Conservation (phyloP, 2,113 vertebrate species). For the Vulpes lagopus region DNA sequence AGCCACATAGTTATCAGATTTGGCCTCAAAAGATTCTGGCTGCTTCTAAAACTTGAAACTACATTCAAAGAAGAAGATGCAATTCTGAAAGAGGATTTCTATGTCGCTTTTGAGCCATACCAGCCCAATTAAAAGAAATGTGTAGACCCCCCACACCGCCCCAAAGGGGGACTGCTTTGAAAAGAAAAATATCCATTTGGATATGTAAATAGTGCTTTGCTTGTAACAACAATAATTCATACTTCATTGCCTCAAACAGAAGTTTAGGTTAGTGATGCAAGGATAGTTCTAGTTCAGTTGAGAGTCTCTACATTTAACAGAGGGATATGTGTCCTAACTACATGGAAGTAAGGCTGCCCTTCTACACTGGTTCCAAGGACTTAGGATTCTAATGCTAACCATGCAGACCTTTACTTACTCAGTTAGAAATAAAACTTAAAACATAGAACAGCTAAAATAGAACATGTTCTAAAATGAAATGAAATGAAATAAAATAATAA, state of each 20-base stretch:
- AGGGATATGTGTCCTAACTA: not conserved
- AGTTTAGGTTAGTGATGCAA: not conserved
- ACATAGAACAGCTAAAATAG: not conserved
- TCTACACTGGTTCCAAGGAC: not conserved
- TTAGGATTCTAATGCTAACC: not conserved
- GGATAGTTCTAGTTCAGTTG: not conserved
- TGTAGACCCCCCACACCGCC: not conserved
- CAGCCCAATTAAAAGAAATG: conserved; percentile 20
- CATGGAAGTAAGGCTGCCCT: not conserved
- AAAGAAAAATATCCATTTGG: not conserved
- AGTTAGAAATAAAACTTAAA: not conserved
- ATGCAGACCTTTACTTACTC: not conserved
- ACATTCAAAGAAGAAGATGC: not conserved
- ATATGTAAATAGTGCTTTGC: not conserved
- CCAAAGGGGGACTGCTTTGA: not conserved
- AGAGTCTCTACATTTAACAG: not conserved
- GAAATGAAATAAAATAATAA: too few species aligned
- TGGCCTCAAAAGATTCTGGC: not conserved
- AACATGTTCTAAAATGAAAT: not conserved
- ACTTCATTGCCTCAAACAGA: not conserved
- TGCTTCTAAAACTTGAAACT: conserved; percentile 5
- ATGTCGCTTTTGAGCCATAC: not conserved
- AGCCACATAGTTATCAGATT: not conserved
- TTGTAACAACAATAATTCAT: not conserved
- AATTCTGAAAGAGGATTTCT: not conserved